These are phyloP conservation scores for Aspidiotus rigidus DNA, from an alignment of 2,888 invertebrate species.

Conservation along the genomic window DNA sequence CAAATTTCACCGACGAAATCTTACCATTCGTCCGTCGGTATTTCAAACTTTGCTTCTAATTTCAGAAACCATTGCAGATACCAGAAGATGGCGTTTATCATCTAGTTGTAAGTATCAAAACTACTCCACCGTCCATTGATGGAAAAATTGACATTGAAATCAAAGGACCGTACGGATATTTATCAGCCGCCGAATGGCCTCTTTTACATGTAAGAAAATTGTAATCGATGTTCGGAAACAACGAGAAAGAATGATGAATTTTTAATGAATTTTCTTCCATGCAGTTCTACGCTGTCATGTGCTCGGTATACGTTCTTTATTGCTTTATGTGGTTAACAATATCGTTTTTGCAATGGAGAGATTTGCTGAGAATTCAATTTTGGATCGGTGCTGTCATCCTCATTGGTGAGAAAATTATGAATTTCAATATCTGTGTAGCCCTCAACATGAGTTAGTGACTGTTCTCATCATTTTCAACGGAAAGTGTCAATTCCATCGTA, in stretches of 20 bases:
- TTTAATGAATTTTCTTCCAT: background rate
- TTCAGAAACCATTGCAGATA: too few species aligned
- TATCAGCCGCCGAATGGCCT: constrained; percentile 85
- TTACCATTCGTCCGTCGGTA: too few species aligned
- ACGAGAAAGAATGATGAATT: background rate
- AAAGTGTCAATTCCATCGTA: too few species aligned
- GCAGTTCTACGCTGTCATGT: constrained; percentile 85
- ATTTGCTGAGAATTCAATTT: constrained; percentile 83
- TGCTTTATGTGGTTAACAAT: constrained; percentile 74
- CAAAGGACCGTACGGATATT: constrained; percentile 58
- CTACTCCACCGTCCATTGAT: background rate
- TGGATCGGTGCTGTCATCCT: constrained; percentile 91
- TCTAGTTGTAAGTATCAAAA: too few species aligned
- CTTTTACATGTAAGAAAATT: constrained; percentile 56
- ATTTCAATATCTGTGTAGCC: too few species aligned
- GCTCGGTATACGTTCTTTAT: constrained; percentile 71
- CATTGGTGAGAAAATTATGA: constrained; percentile 42
- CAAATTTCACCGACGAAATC: too few species aligned
- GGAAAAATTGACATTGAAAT: constrained; percentile 44
- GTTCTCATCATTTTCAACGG: too few species aligned
- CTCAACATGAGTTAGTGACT: too few species aligned
- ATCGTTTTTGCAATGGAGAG: constrained; percentile 80
- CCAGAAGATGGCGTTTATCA: too few species aligned
- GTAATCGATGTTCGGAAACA: too few species aligned
- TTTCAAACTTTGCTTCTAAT: too few species aligned